phyloP scores from a whole-genome alignment of 2,888 invertebrate species.

The Mesochorus sp. region DNA sequence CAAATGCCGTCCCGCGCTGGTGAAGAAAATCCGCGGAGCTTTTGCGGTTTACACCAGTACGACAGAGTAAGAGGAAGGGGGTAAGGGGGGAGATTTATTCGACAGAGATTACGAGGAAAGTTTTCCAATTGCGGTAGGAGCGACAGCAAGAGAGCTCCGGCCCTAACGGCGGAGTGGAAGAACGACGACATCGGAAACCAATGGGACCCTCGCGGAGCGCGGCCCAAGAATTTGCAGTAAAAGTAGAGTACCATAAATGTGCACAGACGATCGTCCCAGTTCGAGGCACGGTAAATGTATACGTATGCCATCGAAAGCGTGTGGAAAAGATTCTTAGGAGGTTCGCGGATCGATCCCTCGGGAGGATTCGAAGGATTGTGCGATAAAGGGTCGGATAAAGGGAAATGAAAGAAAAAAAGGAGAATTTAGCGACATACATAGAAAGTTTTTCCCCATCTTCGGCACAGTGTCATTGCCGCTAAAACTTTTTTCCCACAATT shows the following conservation, averaged over 20 bases:
- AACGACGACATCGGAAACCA: conserved; percentile 74
- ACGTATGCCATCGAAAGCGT: conserved; percentile 1
- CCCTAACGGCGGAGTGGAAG: conserved; percentile 34
- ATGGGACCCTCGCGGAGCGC: conserved; percentile 60
- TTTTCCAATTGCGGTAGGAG: conserved; percentile 73
- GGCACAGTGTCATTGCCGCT: neutral
- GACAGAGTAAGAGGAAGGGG: neutral
- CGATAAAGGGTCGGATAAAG: neutral
- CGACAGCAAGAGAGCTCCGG: conserved; percentile 37
- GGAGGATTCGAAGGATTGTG: conserved; percentile 7
- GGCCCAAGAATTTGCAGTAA: conserved; percentile 25
- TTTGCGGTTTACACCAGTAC: conserved; percentile 31
- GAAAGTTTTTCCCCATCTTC: neutral
- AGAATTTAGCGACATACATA: neutral
- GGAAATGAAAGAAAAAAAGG: neutral
- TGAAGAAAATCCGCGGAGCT: conserved; percentile 41
- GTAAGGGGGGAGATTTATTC: conserved; percentile 71
- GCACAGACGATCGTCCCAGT: conserved; percentile 14
- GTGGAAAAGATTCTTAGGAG: conserved; percentile 47
- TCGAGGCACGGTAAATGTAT: conserved; percentile 53
- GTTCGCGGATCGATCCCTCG: conserved; percentile 50
- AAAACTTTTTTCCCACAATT: conserved; percentile 14
- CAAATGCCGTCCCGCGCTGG: neutral
- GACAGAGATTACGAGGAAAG: conserved; percentile 76
- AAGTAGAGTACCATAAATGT: conserved; percentile 25